Evolutionary conservation across 2,888 invertebrate species (phyloP).

Genomic region (Drosophila flavopinicola): DNA sequence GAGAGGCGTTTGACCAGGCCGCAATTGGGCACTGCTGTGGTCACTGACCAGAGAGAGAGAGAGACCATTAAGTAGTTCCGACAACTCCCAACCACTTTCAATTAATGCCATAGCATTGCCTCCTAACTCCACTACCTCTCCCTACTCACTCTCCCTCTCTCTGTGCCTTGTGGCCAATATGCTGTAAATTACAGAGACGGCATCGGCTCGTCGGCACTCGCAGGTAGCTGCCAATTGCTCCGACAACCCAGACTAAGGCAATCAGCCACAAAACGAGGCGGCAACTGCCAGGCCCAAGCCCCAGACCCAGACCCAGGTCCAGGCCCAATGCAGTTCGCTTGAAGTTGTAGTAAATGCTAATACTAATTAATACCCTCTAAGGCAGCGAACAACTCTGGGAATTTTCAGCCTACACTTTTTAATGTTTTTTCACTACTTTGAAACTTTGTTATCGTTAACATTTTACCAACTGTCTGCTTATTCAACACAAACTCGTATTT

Average conservation of each 20-base stretch:
- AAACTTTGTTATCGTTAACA: too few relatives aligned
- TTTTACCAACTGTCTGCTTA: too few relatives aligned
- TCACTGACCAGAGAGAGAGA: conserved; percentile 18
- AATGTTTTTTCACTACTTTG: too few relatives aligned
- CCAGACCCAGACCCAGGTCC: conserved; percentile 4
- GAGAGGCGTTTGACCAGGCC: conserved; percentile 31
- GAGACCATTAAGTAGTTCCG: conserved; percentile 52
- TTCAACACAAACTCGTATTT: too few relatives aligned
- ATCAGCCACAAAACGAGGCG: conserved; percentile 58
- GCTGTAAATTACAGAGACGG: conserved; percentile 51
- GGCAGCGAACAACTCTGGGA: not conserved
- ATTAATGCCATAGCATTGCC: conserved; percentile 34
- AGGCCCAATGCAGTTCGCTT: conserved; percentile 17
- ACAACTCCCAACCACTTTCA: conserved; percentile 59
- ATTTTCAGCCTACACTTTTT: not conserved
- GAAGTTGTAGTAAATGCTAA: conserved; percentile 18
- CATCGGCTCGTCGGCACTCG: not conserved
- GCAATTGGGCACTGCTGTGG: conserved; percentile 17
- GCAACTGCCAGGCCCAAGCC: conserved; percentile 25
- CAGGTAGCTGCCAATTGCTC: conserved; percentile 54
- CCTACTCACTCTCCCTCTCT: not conserved
- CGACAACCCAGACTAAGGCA: conserved; percentile 43
- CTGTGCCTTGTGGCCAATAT: conserved; percentile 13
- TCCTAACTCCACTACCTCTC: not conserved
- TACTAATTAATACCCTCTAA: conserved; percentile 51